These are phyloP conservation scores for Anoplius nigerrimus DNA, from an alignment of 2,888 invertebrate species.

Conservation along the genomic window DNA sequence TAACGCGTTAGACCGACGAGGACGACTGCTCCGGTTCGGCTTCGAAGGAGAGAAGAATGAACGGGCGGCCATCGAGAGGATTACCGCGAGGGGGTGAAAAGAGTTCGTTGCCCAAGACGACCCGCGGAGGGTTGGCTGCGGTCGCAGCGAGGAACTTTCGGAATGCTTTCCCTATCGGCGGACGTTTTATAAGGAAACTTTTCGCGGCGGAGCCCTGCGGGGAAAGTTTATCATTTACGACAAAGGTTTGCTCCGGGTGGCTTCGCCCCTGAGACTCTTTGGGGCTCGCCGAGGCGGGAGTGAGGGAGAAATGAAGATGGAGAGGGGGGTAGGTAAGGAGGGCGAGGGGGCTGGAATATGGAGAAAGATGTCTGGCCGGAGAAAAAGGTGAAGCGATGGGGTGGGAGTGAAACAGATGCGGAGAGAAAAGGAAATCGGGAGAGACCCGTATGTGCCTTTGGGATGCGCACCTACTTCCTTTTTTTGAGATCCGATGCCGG, in stretches of 20 bases:
- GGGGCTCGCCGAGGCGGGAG: conserved; percentile 7
- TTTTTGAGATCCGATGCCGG: conserved; percentile 41
- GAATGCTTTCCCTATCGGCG: conserved; percentile 62
- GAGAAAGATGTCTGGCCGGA: neutral
- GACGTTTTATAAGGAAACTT: conserved; percentile 64
- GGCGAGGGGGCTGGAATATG: neutral
- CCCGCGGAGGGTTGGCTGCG: too few species aligned
- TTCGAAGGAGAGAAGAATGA: neutral
- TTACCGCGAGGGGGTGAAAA: neutral
- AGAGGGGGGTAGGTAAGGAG: neutral
- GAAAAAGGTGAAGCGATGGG: conserved; percentile 1
- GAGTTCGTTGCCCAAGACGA: neutral
- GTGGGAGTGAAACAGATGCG: neutral
- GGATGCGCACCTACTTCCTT: conserved; percentile 26
- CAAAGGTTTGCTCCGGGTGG: conserved; percentile 57
- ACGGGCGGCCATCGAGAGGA: too few species aligned
- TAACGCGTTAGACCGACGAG: neutral
- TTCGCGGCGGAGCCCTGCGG: conserved; percentile 53
- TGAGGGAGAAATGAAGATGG: conserved; percentile 9
- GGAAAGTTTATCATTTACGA: conserved; percentile 68
- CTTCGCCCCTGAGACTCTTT: conserved; percentile 37
- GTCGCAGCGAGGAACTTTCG: conserved; percentile 44
- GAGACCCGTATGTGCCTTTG: conserved; percentile 29
- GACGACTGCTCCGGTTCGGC: neutral
- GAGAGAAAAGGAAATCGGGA: neutral